Evolutionary conservation across 2,888 invertebrate genomes (phyloP), one percentile per base, ranked within the genome.

Genomic region (Drosophila infuscata): DNA sequence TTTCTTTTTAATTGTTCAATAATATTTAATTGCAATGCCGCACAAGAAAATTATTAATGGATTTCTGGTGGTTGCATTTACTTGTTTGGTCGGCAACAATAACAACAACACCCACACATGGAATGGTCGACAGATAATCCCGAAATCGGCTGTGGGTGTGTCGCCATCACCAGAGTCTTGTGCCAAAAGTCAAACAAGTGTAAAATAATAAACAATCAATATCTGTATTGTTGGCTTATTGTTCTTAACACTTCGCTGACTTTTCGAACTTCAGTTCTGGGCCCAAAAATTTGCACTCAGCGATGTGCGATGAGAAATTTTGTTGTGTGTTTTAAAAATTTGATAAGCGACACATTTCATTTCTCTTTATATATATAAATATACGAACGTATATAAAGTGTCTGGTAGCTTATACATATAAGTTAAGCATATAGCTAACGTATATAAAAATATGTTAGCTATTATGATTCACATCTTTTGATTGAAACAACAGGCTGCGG

Each of bases 1-100:
- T 82, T 74, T 84, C 76, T 58, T 56, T 76, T 82, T 82, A 81
- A 83, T 86, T 84, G 82, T 83, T 70, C 83, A 86, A 82, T 83
- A 83, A 84, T 81, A 86, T 83, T 86, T 82, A 84, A 84, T 84
- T 86, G 82, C 83, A 74, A 83, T 71, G 71, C 70, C 72, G 54
- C 67, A 62, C 52, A 71, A 56, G 67, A 49, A 72, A 74, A 76
- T 79, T 80, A 85, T 85, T 70, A 84, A 83, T 85, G 80, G 64
- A 64, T 75, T 60, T 74, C 53, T 54, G 66, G 15, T 61, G 38
- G 58, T 53, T 46, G 15, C 35, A 49, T 38, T 36, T 20, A 36
- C 17, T 29, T 59, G 25, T n/a, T 43, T 33, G 17, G 38, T 17
- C 35, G 35, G n/a, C 41, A 52, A 61, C 29, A 48, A 59, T 32